Evolutionary conservation across 1,140 invertebrate genomes (phyloP).

Genomic region (Heliconius nattereri): DNA sequence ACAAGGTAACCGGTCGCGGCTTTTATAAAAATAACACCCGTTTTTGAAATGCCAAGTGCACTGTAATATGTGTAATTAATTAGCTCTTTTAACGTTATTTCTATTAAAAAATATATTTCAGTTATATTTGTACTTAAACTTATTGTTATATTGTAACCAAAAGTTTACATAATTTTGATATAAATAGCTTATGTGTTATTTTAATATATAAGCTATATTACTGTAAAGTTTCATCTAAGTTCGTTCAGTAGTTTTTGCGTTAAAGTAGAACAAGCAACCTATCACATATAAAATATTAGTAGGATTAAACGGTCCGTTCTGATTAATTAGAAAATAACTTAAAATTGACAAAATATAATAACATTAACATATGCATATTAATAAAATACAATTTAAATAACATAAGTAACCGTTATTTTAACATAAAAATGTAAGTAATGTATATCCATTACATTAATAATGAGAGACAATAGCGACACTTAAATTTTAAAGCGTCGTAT

Average conservation of each 20-base stretch:
- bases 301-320: neutral
- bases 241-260: too few species aligned
- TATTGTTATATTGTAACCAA: too few species aligned
- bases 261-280: too few species aligned
- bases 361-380: neutral
- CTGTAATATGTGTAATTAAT: conserved; percentile 6
- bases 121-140: neutral
- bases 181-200: too few species aligned
- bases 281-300: too few species aligned
- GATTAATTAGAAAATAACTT: neutral
- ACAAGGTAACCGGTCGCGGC: conserved; percentile 10
- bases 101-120: neutral
- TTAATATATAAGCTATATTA: too few species aligned
- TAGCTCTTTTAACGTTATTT: neutral
- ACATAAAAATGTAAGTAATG: conserved; percentile 1
- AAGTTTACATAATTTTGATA: too few species aligned
- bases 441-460: conserved; percentile 14
- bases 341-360: neutral
- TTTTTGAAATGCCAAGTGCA: conserved; percentile 9
- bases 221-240: too few species aligned
- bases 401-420: neutral
- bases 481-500: conserved; percentile 65
- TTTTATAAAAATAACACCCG: conserved; percentile 12
- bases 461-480: conserved; percentile 34
- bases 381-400: neutral